These are phyloP conservation scores for Crotalus tigris DNA, from an alignment of 2,113 vertebrate genomes.

Conservation along the genomic window DNA sequence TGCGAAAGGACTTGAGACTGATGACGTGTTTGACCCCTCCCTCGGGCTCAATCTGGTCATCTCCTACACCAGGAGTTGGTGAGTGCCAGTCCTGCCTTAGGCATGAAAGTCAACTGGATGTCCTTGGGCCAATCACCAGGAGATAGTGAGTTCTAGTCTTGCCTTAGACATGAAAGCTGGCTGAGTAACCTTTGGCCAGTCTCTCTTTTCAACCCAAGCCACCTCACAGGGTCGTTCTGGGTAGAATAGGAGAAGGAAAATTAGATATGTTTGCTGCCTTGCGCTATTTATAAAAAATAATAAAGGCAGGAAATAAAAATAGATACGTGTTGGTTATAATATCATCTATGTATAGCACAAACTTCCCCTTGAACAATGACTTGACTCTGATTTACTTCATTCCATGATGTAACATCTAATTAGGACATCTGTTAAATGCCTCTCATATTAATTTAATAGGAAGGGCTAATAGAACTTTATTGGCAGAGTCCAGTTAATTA, in stretches of 20 bases:
- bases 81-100: not conserved
- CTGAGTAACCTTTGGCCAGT: not conserved
- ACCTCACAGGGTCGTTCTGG: not conserved
- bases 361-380: conserved; percentile 51
- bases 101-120: not conserved
- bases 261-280: not conserved
- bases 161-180: not conserved
- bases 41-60: not conserved
- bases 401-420: conserved; percentile 66
- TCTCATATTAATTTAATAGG: conserved; percentile 72
- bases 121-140: not conserved
- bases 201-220: not conserved
- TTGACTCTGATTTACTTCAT: conserved; percentile 61
- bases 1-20: not conserved
- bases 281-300: not conserved
- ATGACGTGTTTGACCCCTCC: not conserved
- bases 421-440: conserved; percentile 74
- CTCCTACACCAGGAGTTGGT: not conserved
- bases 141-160: not conserved
- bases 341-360: conserved; percentile 14
- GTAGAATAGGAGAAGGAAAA: not conserved
- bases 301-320: not conserved
- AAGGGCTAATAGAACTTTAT: conserved; percentile 65
- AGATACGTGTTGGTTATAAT: not conserved
- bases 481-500: conserved; percentile 72